phyloP scores from a whole-genome alignment of 2,797 vertebrate genomes.

The Girardinus metallicus region DNA sequence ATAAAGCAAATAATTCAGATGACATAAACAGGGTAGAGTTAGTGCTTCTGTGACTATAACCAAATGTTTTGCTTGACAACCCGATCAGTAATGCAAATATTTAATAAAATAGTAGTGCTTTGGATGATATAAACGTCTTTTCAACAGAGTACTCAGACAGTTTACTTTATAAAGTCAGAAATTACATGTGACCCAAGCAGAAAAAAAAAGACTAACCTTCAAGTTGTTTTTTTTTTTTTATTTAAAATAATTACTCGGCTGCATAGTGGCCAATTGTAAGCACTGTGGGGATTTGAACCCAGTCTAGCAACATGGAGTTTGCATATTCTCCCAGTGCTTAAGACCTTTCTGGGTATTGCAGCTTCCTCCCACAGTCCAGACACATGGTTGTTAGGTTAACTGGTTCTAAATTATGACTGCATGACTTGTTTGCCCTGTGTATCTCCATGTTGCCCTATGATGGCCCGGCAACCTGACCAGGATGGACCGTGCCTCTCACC shows the following conservation, averaged over 20 bases:
- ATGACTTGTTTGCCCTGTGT: not conserved
- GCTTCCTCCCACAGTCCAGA: not conserved
- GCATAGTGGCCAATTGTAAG: not conserved
- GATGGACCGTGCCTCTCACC: not conserved
- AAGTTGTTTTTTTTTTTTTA: not conserved
- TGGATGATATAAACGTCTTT: not conserved
- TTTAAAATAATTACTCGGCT: not conserved
- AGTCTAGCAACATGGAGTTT: not conserved
- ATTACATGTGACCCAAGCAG: not conserved
- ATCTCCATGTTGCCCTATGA: not conserved
- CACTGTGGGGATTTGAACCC: not conserved
- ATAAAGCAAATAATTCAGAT: not conserved
- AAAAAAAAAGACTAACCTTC: not conserved
- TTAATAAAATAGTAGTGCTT: not conserved
- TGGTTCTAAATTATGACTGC: not conserved
- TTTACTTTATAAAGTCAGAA: not conserved
- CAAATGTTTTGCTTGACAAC: not conserved
- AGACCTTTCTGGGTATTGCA: not conserved
- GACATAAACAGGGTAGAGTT: not conserved
- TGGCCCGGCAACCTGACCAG: not conserved
- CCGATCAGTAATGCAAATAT: not conserved
- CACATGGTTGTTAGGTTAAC: not conserved
- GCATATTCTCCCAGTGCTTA: not conserved
- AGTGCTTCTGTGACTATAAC: too few relatives aligned
- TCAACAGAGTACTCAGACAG: not conserved